These are phyloP conservation scores for Choreutis nemorana DNA, from an alignment of 2,888 invertebrate genomes.

Conservation along the genomic window DNA sequence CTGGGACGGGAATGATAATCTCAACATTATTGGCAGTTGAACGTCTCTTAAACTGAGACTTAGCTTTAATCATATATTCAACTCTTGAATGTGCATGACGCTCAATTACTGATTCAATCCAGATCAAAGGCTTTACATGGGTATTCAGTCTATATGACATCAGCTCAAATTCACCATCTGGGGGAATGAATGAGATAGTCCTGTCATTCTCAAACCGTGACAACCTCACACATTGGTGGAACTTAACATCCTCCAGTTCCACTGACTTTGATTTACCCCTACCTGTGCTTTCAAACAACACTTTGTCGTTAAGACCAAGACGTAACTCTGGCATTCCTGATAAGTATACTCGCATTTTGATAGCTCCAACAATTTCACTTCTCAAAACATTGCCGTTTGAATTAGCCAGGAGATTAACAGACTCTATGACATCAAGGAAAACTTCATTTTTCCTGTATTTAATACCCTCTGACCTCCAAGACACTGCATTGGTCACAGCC, in stretches of 20 bases:
- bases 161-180: constrained; percentile 98
- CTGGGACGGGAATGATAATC: constrained; percentile 94
- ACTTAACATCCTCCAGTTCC: constrained; percentile 97
- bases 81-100: constrained; percentile 96
- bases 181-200: constrained; percentile 98
- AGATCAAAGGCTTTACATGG: constrained; percentile 96
- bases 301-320: constrained; percentile 96
- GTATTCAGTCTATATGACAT: constrained; percentile 98
- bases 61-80: constrained; percentile 99
- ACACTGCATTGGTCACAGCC: constrained; percentile 99
- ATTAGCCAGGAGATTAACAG: constrained; percentile 94
- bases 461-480: constrained; percentile 98
- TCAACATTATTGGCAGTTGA: constrained; percentile 99
- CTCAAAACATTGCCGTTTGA: constrained; percentile 96
- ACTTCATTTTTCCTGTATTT: constrained; percentile 99
- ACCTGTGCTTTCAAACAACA: constrained; percentile 97
- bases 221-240: constrained; percentile 96
- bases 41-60: constrained; percentile 96
- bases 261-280: constrained; percentile 97
- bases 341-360: constrained; percentile 98
- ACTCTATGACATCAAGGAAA: constrained; percentile 98
- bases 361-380: constrained; percentile 97
- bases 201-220: constrained; percentile 98
- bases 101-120: constrained; percentile 99
- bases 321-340: constrained; percentile 98